A percentile compares a stretch with the other conserved stretches of the same genome.
These are phyloP conservation scores for Pogonomyrmex barbatus DNA, from an alignment of 1,140 invertebrate species.

Conservation along the genomic window DNA sequence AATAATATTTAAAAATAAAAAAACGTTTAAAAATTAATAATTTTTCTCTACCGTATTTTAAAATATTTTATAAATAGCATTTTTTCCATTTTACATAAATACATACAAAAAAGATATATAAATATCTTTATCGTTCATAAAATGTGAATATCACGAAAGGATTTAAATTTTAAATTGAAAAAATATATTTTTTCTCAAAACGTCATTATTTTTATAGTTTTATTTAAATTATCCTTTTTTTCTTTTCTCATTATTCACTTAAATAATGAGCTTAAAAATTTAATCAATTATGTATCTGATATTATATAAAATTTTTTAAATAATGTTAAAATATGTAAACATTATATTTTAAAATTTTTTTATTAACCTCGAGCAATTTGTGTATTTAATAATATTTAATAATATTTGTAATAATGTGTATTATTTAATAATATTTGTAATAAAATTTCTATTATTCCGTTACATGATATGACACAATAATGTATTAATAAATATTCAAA, in stretches of 20 bases:
- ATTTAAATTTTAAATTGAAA: neutral
- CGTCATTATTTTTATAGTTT: neutral
- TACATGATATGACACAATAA: neutral
- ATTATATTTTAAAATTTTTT: neutral
- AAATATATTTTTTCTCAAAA: neutral
- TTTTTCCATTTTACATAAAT: neutral
- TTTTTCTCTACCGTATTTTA: neutral
- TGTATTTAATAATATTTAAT: neutral
- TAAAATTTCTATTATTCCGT: neutral
- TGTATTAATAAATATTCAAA: neutral
- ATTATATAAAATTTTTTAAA: slow-evolving; percentile 2
- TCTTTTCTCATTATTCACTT: neutral
- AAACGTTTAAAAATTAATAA: neutral
- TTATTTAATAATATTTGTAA: neutral
- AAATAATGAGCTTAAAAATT: slow-evolving; percentile 1
- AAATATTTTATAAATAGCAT: neutral
- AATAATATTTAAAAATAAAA: neutral
- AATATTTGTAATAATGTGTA: neutral
- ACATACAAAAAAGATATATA: neutral
- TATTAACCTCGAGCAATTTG: neutral
- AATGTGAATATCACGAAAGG: neutral
- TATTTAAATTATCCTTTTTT: neutral
- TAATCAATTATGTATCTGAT: neutral
- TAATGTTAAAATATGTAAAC: neutral
- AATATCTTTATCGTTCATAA: neutral